Evolutionary conservation across 2,113 vertebrate species (phyloP), one percentile per base, ranked within the genome.

Genomic region (Hyla sarda): DNA sequence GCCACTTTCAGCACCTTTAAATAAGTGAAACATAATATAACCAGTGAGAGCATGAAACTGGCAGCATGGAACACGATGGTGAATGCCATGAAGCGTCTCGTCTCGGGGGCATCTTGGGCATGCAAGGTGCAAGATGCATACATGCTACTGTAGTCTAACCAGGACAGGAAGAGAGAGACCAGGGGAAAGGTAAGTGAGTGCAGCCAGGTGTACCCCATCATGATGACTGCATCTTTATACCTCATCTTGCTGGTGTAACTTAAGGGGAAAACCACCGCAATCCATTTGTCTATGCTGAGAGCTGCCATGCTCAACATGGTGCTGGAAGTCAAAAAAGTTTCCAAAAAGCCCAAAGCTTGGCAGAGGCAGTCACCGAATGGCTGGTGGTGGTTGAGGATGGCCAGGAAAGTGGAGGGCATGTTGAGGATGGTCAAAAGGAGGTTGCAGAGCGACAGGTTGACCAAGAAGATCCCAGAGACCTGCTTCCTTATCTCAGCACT

Each of bases 191-290:
- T 89, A 75, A 94, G 91, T 3, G 94, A 93, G 84, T 93, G 95
- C 32, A 94, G 67, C 94, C 95, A 95, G 4, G 91, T 91, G 87
- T 92, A 95, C 48, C 90, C 93, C 92, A 96, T 92, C 89, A 95
- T 93, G 71, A 94, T 87, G 34, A 90, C 82, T 0, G 95, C 93
- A 28, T 96, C 92, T 84, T 93, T 92, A 88, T 90, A 91, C 87
- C 94, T 91, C 95, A 96, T 95, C 91, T 94, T 96, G 89, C 92
- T 93, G 89, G 92, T 92, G 75, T 96, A 96, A 85, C 93, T 94
- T 23, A 95, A 88, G 6, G 93, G 95, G 82, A 96, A 96, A 58
- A 95, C 93, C 88, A 95, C 93, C 0, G 94, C 95, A 50, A 96
- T 89, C 95, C 95, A 95, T 88, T 93, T 92, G 92, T 96, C 94